These are phyloP conservation scores for Drosophila gunungcola DNA, from an alignment of 1,140 invertebrate genomes.

Conservation along the genomic window DNA sequence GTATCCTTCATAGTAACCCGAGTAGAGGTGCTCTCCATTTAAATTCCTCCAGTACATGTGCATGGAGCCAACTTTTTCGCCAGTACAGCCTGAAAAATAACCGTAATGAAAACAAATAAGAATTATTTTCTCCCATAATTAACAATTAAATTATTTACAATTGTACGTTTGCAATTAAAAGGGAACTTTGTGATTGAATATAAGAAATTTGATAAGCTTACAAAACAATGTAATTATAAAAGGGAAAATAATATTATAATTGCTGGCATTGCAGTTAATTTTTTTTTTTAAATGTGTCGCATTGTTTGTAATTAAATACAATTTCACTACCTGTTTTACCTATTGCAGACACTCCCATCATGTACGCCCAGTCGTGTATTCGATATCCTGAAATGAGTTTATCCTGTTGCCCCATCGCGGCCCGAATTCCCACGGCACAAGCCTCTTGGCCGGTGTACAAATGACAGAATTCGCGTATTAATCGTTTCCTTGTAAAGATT, in stretches of 20 bases:
- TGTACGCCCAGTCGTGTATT: constrained; percentile 88
- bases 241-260: too few species aligned
- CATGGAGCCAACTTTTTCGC: constrained; percentile 89
- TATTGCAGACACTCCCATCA: constrained; percentile 90
- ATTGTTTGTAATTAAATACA: too few species aligned
- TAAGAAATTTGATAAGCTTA: too few species aligned
- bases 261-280: too few species aligned
- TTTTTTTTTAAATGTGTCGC: too few species aligned
- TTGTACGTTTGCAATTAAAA: too few species aligned
- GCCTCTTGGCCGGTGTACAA: constrained; percentile 91
- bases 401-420: constrained; percentile 87
- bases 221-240: too few species aligned
- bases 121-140: too few species aligned
- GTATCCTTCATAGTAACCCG: background rate
- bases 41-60: constrained; percentile 88
- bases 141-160: too few species aligned
- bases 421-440: constrained; percentile 86
- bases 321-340: constrained; percentile 85
- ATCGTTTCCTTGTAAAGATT: constrained; percentile 94
- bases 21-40: constrained; percentile 90
- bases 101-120: background rate
- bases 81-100: constrained; percentile 86
- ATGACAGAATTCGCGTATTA: constrained; percentile 89
- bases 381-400: constrained; percentile 90
- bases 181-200: too few species aligned